A percentile compares a stretch with the other conserved stretches of the same genome.
Conservation (phyloP, 1,140 invertebrate genomes). For the Bombus ignitus region DNA sequence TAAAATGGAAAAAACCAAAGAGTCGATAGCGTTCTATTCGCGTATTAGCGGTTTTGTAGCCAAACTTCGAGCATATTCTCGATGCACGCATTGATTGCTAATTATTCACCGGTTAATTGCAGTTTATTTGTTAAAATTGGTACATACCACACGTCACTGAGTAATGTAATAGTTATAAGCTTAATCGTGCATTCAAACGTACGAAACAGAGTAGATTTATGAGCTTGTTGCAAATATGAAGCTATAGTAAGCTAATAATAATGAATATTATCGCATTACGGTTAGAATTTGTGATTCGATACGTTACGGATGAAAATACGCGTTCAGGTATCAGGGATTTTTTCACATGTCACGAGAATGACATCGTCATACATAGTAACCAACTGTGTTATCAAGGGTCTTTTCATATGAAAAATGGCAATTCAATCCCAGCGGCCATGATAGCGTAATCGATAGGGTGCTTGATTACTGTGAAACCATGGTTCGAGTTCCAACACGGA, state of each 20-base stretch:
- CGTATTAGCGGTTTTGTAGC: background rate
- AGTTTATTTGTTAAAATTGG: slow-evolving; percentile 9
- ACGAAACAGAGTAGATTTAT: background rate
- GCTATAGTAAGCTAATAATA: background rate
- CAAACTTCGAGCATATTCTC: background rate
- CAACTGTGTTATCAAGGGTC: background rate
- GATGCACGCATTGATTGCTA: background rate
- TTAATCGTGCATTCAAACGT: background rate
- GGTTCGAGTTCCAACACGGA: background rate
- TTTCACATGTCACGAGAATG: too few relatives aligned
- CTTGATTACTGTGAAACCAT: background rate
- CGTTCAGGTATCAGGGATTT: background rate
- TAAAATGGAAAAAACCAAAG: background rate
- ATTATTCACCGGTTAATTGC: background rate
- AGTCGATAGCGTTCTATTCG: background rate
- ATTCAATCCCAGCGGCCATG: background rate
- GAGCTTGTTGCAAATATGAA: background rate
- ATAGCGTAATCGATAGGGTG: background rate
- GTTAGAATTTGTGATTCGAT: background rate
- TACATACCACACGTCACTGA: background rate
- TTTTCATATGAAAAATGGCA: background rate
- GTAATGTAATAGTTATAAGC: slow-evolving; percentile 17
- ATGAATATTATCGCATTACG: background rate
- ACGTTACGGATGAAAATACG: too few relatives aligned
- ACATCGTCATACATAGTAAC: background rate